Evolutionary conservation across 2,888 invertebrate genomes (phyloP).

Genomic region (Leptinotarsa juncta): DNA sequence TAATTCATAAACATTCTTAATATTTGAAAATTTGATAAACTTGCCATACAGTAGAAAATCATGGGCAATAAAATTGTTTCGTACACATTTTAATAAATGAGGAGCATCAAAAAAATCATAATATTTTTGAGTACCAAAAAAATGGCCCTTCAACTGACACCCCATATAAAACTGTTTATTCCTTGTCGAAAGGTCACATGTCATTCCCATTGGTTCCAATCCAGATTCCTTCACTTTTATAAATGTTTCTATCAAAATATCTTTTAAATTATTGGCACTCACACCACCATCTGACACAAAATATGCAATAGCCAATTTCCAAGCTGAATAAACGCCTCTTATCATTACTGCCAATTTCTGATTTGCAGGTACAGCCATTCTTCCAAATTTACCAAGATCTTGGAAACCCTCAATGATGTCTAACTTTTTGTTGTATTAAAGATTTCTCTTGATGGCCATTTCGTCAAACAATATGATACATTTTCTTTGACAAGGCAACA

Average conservation of each 20-base stretch:
- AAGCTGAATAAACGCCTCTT: slow-evolving; percentile 2
- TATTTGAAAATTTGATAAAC: not conserved
- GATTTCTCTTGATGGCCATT: not conserved
- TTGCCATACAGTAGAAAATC: slow-evolving; percentile 4
- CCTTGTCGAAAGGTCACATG: slow-evolving; percentile 1
- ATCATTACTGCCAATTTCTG: not conserved
- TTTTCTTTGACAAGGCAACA: not conserved
- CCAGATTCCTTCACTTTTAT: not conserved
- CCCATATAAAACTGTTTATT: slow-evolving; percentile 3
- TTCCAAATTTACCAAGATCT: slow-evolving; percentile 6
- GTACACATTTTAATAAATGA: slow-evolving; percentile 21
- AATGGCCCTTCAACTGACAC: not conserved
- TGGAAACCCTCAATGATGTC: not conserved
- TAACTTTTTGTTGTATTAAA: too few species aligned
- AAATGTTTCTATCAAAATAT: not conserved
- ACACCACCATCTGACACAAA: not conserved
- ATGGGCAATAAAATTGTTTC: not conserved
- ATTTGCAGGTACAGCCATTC: slow-evolving; percentile 5
- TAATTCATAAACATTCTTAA: slow-evolving; percentile 2
- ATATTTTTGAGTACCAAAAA: not conserved
- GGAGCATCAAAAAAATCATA: slow-evolving; percentile 16
- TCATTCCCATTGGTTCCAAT: not conserved
- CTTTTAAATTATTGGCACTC: not conserved
- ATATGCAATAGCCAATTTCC: slow-evolving; percentile 1
- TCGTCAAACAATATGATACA: not conserved